Conservation (phyloP, 1,140 invertebrate species). For the Scaptomyza hsui region DNA sequence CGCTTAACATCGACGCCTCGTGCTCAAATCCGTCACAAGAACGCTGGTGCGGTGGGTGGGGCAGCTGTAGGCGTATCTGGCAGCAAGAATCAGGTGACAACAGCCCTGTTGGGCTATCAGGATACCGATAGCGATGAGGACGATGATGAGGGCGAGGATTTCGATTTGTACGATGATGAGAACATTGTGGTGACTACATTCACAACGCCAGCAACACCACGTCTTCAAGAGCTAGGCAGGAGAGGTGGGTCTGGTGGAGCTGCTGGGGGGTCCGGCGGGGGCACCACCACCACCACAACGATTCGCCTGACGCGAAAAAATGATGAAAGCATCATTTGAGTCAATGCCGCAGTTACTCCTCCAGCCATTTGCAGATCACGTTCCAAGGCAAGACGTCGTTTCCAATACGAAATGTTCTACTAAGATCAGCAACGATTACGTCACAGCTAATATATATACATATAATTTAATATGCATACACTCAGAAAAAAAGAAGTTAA, state of each 20-base stretch:
- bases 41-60: constrained; percentile 59
- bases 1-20: constrained; percentile 73
- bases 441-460: not conserved
- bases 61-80: constrained; percentile 50
- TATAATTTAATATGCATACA: not conserved
- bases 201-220: constrained; percentile 57
- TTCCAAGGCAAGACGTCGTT: constrained; percentile 18
- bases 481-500: too few relatives aligned
- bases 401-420: constrained; percentile 72
- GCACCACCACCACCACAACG: constrained; percentile 71
- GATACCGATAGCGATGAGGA: constrained; percentile 74
- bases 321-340: constrained; percentile 83
- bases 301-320: constrained; percentile 80
- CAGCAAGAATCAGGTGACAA: constrained; percentile 72
- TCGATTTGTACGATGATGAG: constrained; percentile 82
- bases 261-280: constrained; percentile 26
- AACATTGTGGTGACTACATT: constrained; percentile 81
- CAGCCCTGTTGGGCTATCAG: constrained; percentile 70
- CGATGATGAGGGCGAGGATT: constrained; percentile 80
- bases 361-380: not conserved
- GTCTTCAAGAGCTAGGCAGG: constrained; percentile 30
- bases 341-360: constrained; percentile 17
- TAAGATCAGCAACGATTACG: constrained; percentile 42
- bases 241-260: constrained; percentile 41
- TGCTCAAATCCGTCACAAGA: constrained; percentile 74